Conservation (phyloP, 2,797 vertebrate genomes). For the Hydrophis major region DNA sequence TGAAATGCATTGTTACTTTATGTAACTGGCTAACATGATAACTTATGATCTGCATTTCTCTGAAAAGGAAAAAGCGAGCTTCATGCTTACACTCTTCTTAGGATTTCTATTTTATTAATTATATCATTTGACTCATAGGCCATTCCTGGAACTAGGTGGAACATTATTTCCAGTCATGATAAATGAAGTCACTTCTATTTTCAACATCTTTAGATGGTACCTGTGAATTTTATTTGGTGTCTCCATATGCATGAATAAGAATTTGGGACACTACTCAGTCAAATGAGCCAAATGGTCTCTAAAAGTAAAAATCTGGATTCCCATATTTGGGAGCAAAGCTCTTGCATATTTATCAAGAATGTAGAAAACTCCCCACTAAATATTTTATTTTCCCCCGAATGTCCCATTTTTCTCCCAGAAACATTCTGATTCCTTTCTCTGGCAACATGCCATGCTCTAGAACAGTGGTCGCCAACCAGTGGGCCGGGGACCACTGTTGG, state of each 20-base stretch:
- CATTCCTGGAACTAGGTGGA: conserved; percentile 11
- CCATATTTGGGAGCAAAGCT: not conserved
- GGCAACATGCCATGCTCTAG: not conserved
- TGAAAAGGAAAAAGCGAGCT: not conserved
- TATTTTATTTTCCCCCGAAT: not conserved
- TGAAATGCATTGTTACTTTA: not conserved
- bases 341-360: not conserved
- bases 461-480: too few relatives aligned
- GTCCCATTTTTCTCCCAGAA: not conserved
- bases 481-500: too few relatives aligned
- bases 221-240: not conserved
- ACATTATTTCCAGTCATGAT: not conserved
- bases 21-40: not conserved
- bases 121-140: conserved; percentile 1
- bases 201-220: conserved; percentile 9
- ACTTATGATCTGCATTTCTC: not conserved
- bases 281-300: not conserved
- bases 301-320: not conserved
- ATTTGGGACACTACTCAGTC: not conserved
- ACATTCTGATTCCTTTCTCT: not conserved
- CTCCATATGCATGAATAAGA: not conserved
- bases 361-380: not conserved
- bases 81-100: not conserved
- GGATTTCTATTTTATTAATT: not conserved
- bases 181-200: conserved; percentile 24